phyloP scores from a whole-genome alignment of 2,888 invertebrate genomes.

The Tenthredo livida region DNA sequence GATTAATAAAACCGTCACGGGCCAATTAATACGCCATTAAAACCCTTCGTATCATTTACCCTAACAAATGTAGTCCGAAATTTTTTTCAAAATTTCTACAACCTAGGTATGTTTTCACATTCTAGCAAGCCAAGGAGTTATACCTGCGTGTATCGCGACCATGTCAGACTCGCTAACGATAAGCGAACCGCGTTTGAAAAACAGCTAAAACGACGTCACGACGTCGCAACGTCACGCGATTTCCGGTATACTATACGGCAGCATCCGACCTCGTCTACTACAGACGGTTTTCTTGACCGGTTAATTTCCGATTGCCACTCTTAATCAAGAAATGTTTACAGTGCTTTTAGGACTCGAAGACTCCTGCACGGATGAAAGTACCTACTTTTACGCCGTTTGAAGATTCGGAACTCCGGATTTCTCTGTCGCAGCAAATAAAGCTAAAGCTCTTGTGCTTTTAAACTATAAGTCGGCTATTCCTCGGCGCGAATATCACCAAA shows the following conservation, averaged over 20 bases:
- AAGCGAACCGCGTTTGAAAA: constrained; percentile 18
- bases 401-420: neutral
- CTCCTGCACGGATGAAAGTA: constrained; percentile 58
- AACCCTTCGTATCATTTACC: neutral
- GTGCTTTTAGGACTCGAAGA: constrained; percentile 59
- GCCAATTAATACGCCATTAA: neutral
- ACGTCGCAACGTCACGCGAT: constrained; percentile 1
- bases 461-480: neutral
- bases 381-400: neutral
- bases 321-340: constrained; percentile 64
- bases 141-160: neutral
- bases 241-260: neutral
- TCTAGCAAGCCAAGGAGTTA: neutral
- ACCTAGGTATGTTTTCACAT: neutral
- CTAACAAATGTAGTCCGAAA: neutral
- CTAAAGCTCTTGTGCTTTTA: neutral
- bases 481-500: neutral
- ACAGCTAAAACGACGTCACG: neutral
- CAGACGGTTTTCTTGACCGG: constrained; percentile 62
- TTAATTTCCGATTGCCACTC: constrained; percentile 71
- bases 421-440: neutral
- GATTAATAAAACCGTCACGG: neutral
- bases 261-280: constrained; percentile 22
- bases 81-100: neutral
- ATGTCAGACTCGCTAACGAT: constrained; percentile 16